Evolutionary conservation across 2,888 invertebrate species (phyloP).

Genomic region (Pimpla rufipes): DNA sequence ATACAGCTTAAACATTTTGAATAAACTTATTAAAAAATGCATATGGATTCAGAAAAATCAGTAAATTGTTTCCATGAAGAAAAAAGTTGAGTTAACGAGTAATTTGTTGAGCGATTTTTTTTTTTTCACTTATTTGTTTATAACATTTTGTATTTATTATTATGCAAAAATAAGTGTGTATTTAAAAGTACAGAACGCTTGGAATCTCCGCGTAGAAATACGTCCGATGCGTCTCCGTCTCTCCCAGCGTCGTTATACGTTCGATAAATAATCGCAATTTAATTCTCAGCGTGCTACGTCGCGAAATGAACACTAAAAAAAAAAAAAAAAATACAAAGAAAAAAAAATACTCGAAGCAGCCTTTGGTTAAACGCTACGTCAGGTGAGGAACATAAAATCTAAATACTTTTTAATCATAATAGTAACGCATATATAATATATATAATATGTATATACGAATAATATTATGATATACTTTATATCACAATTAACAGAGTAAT

Average conservation of each 20-base stretch:
- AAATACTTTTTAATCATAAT: conserved; percentile 66
- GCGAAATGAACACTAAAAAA: conserved; percentile 38
- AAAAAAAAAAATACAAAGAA: neutral
- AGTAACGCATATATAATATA: conserved; percentile 67
- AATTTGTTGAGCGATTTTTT: no score
- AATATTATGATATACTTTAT: conserved; percentile 74
- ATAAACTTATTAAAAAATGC: no score
- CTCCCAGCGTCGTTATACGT: neutral
- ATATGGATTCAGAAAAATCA: no score
- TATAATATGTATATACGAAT: conserved; percentile 60
- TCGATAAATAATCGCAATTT: conserved; percentile 64
- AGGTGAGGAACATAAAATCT: conserved; percentile 71
- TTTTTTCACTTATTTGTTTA: no score
- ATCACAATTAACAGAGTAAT: conserved; percentile 79
- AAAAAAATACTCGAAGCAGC: conserved; percentile 73
- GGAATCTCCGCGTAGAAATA: no score
- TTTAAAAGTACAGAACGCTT: no score
- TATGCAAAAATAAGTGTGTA: no score
- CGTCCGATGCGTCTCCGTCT: conserved; percentile 13
- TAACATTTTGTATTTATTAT: no score
- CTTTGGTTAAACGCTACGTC: conserved; percentile 78
- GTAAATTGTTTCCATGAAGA: no score
- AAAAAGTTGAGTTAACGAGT: no score
- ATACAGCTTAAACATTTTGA: no score
- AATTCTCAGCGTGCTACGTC: conserved; percentile 17